Conservation (phyloP, 1,140 invertebrate genomes). For the Euwallacea fornicatus region DNA sequence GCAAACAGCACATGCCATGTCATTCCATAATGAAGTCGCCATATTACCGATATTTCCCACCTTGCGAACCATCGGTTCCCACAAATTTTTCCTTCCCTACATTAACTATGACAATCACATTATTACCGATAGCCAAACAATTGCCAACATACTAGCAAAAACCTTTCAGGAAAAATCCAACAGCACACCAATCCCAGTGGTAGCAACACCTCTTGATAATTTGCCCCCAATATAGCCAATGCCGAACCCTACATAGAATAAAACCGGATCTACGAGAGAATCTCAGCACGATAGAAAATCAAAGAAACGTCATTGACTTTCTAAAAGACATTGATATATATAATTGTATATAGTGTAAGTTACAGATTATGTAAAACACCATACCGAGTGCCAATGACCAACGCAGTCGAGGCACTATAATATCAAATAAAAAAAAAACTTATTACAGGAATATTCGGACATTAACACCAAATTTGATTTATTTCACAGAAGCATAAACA, state of each 20-base stretch:
- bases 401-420: no score
- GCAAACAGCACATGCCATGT: constrained; percentile 27
- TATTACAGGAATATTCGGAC: constrained; percentile 2
- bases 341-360: no score
- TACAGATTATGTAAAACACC: no score
- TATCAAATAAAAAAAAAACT: constrained; percentile 24
- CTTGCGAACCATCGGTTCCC: constrained; percentile 15
- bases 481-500: no score
- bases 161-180: no score
- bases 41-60: constrained; percentile 20
- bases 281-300: no score
- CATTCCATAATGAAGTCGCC: constrained; percentile 27
- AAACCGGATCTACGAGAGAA: no score
- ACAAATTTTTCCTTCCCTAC: constrained; percentile 22
- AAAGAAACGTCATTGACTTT: no score
- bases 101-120: constrained; percentile 10
- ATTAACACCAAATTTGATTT: no score
- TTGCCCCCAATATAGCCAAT: constrained; percentile 24
- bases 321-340: no score
- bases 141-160: constrained; percentile 6
- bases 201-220: constrained; percentile 5
- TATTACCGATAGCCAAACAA: constrained; percentile 1
- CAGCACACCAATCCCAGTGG: neutral
- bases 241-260: no score
- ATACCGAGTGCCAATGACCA: no score